Percentiles rank a stretch among this genome's conserved stretches.
Evolutionary conservation across 2,113 vertebrate genomes (phyloP).

Genomic region (Tonatia bakeri): DNA sequence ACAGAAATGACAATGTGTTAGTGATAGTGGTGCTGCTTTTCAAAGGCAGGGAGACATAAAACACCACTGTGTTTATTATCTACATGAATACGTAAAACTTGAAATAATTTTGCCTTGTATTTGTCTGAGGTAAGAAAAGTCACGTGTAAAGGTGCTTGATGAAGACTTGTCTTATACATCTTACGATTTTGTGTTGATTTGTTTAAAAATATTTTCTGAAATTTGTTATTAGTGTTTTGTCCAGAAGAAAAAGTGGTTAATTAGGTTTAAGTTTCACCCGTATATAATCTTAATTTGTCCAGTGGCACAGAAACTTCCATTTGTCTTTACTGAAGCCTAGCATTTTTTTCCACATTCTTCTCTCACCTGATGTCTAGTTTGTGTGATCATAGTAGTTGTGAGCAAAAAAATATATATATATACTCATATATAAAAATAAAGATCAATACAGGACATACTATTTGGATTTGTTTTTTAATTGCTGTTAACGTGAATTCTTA

Average conservation of each 20-base stretch:
- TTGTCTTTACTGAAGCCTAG: background rate
- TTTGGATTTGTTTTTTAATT: background rate
- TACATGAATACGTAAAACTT: background rate
- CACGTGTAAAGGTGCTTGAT: background rate
- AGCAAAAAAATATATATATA: background rate
- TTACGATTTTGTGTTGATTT: background rate
- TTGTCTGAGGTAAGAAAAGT: background rate
- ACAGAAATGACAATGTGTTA: background rate
- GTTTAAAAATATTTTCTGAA: background rate
- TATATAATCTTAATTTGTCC: background rate
- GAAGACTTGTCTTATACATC: background rate
- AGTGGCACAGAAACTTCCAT: background rate
- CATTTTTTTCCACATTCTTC: background rate
- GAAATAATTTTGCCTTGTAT: background rate
- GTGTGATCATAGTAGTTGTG: background rate
- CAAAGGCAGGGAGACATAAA: background rate
- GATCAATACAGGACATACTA: background rate
- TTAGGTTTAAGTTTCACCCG: background rate
- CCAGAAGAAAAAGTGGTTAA: background rate
- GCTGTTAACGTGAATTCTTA: background rate
- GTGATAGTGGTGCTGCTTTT: background rate
- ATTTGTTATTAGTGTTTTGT: conserved; percentile 19
- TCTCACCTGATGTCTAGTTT: background rate
- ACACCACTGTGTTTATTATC: background rate
- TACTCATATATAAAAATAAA: background rate